A percentile compares a stretch with the other conserved stretches of the same genome.
Evolutionary conservation across 2,797 vertebrate genomes (phyloP).

Genomic region (Eulemur coronatus): DNA sequence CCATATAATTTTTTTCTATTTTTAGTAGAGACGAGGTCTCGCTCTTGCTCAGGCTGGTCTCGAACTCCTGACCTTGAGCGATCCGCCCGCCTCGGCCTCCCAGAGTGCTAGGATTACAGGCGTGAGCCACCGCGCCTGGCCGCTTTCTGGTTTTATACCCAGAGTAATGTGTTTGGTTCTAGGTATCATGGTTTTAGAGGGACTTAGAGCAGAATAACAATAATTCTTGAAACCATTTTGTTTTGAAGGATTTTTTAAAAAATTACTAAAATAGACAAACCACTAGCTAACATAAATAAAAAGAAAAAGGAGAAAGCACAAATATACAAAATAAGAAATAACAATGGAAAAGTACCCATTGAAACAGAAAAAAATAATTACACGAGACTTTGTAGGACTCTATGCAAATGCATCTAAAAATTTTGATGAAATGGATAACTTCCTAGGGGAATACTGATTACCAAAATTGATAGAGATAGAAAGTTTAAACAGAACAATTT

Average conservation of each 20-base stretch:
- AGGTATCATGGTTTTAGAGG: background rate
- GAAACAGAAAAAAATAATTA: background rate
- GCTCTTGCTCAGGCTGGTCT: no score
- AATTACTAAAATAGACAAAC: background rate
- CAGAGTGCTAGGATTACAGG: no score
- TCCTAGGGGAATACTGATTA: constrained; percentile 2
- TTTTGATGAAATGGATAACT: background rate
- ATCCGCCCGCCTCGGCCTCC: no score
- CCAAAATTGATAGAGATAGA: background rate
- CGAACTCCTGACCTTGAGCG: no score
- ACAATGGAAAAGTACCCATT: background rate
- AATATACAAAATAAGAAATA: background rate
- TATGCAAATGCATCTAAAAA: background rate
- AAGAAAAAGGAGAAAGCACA: background rate
- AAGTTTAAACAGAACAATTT: background rate
- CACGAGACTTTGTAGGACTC: background rate
- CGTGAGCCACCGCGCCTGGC: no score
- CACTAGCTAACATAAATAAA: background rate
- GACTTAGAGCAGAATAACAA: background rate
- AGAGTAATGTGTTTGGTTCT: background rate
- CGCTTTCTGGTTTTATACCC: background rate
- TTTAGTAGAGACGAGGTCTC: no score
- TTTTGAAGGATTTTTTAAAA: background rate
- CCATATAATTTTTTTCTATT: no score
- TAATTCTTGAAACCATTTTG: background rate